Evolutionary conservation across 2,113 vertebrate species (phyloP).

Genomic region (Oxygymnocypris stewartii): DNA sequence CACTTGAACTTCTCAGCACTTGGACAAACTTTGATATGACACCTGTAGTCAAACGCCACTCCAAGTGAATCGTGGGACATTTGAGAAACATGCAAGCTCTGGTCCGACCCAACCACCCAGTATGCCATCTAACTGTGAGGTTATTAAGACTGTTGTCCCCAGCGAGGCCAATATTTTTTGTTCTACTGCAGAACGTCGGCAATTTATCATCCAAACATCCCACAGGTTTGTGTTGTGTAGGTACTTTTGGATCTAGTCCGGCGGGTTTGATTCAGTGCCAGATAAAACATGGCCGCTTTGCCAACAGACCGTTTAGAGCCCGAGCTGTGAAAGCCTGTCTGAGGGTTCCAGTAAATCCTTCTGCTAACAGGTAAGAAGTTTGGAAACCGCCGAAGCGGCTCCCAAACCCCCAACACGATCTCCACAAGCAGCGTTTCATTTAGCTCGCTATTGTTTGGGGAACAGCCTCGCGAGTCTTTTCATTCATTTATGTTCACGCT

Average conservation of each 20-base stretch:
- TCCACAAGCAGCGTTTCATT: constrained; percentile 42
- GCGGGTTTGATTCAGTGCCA: constrained; percentile 80
- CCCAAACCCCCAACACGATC: constrained; percentile 57
- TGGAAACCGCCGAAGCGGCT: constrained; percentile 73
- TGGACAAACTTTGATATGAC: constrained; percentile 59
- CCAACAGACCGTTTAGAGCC: constrained; percentile 70
- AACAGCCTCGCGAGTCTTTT: neutral
- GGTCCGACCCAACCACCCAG: constrained; percentile 73
- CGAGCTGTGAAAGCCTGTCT: constrained; percentile 81
- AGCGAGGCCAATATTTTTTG: constrained; percentile 76
- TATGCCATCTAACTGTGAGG: constrained; percentile 69
- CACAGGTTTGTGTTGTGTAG: constrained; percentile 75
- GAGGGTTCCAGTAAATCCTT: constrained; percentile 81
- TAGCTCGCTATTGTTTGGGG: constrained; percentile 23
- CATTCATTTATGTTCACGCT: neutral
- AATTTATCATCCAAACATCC: constrained; percentile 81
- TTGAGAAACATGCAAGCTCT: constrained; percentile 66
- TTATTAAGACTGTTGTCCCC: constrained; percentile 79
- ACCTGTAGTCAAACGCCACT: constrained; percentile 65
- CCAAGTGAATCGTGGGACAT: constrained; percentile 62
- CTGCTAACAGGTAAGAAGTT: constrained; percentile 75
- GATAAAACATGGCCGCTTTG: constrained; percentile 76
- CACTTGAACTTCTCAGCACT: constrained; percentile 60
- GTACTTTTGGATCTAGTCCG: constrained; percentile 77
- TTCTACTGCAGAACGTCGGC: constrained; percentile 76